These are phyloP conservation scores for Coecobrya sp. DNA, from an alignment of 2,888 invertebrate genomes.

Conservation along the genomic window DNA sequence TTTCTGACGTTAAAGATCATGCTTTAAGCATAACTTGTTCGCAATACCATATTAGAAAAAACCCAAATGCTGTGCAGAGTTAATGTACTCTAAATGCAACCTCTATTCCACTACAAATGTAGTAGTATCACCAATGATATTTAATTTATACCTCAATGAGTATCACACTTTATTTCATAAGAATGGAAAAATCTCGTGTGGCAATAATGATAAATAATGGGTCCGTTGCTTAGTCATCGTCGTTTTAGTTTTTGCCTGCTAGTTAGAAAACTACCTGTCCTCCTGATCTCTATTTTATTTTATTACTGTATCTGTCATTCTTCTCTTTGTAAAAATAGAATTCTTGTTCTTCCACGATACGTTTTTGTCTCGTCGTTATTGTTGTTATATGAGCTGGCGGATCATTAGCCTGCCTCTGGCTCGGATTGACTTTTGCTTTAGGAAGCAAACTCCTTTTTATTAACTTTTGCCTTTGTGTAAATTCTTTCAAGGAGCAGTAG, in stretches of 20 bases:
- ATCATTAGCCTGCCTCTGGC: constrained; percentile 51
- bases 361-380: constrained; percentile 20
- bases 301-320: constrained; percentile 28
- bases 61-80: neutral
- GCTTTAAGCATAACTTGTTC: neutral
- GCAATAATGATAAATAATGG: constrained; percentile 21
- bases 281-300: neutral
- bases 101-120: too few relatives aligned
- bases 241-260: neutral
- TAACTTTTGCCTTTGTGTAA: neutral
- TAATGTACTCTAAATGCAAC: neutral
- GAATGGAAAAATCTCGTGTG: constrained; percentile 39
- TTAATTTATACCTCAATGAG: too few relatives aligned
- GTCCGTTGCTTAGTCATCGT: neutral
- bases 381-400: constrained; percentile 37
- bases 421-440: neutral
- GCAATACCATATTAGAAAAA: neutral
- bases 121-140: too few relatives aligned
- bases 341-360: constrained; percentile 18
- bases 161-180: neutral
- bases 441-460: constrained; percentile 24
- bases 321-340: neutral
- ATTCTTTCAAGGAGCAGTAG: neutral
- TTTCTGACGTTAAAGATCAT: neutral
- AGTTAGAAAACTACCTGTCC: neutral